Evolutionary conservation across 2,113 vertebrate genomes (phyloP).

Genomic region (Trichomycterus rosablanca): DNA sequence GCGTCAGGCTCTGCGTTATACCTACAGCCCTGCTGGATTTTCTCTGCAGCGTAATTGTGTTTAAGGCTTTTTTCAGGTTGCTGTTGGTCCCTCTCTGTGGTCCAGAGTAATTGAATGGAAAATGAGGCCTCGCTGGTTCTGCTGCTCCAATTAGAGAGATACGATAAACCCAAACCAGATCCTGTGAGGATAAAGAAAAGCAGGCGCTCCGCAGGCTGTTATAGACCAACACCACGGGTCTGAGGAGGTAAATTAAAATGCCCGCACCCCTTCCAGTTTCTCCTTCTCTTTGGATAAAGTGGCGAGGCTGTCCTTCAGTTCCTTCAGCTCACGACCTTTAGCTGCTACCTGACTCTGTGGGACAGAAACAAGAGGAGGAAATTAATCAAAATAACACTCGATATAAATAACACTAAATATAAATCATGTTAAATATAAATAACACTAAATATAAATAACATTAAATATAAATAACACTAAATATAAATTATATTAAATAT

Average conservation of each 20-base stretch:
- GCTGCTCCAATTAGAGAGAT: slow-evolving; percentile 66
- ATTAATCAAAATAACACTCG: no score
- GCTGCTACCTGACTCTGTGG: slow-evolving; percentile 82
- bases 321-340: slow-evolving; percentile 84
- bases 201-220: slow-evolving; percentile 41
- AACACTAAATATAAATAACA: no score
- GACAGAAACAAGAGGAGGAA: slow-evolving; percentile 24
- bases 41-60: slow-evolving; percentile 57
- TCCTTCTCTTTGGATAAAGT: slow-evolving; percentile 78
- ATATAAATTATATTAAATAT: slow-evolving; percentile 2
- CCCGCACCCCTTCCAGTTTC: slow-evolving; percentile 68
- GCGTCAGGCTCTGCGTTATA: slow-evolving; percentile 24
- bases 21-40: slow-evolving; percentile 40
- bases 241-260: slow-evolving; percentile 58
- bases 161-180: slow-evolving; percentile 59
- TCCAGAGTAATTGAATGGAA: slow-evolving; percentile 69
- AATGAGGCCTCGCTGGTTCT: slow-evolving; percentile 67
- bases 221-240: slow-evolving; percentile 52
- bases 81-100: slow-evolving; percentile 60
- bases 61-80: slow-evolving; percentile 47
- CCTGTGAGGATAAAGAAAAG: slow-evolving; percentile 15
- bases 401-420: no score
- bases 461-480: slow-evolving; percentile 37
- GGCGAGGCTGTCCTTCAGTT: slow-evolving; percentile 75
- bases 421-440: no score